phyloP scores from a whole-genome alignment of 2,113 vertebrate genomes.

The Natator depressus region DNA sequence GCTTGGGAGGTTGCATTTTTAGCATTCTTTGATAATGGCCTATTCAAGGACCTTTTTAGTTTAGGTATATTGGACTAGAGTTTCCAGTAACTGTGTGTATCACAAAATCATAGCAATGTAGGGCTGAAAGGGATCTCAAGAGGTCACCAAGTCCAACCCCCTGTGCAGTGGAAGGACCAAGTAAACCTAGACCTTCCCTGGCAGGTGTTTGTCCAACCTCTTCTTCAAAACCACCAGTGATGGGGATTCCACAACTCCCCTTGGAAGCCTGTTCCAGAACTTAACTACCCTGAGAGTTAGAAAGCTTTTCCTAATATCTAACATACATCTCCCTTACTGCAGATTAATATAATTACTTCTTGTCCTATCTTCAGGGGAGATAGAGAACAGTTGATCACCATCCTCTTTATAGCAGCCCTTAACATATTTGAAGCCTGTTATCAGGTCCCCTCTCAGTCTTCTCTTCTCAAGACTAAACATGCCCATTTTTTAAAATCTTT shows the following conservation, averaged over 20 bases:
- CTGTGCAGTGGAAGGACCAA: no score
- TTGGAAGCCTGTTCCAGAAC: not conserved
- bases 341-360: not conserved
- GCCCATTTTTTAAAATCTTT: not conserved
- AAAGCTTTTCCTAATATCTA: not conserved
- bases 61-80: not conserved
- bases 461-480: not conserved
- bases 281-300: not conserved
- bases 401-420: not conserved
- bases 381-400: not conserved
- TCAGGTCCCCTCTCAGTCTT: not conserved
- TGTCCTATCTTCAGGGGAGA: not conserved
- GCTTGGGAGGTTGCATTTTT: not conserved
- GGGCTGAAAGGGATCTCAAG: not conserved
- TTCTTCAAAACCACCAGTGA: not conserved
- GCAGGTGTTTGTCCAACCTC: not conserved
- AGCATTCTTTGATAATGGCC: not conserved
- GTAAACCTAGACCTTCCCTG: not conserved
- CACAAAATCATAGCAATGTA: not conserved
- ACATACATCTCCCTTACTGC: not conserved
- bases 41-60: accelerated
- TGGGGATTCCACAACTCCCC: not conserved
- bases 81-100: not conserved
- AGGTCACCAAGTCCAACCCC: not conserved
- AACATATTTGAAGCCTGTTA: not conserved